Conservation (phyloP, 1,140 invertebrate species). For the Physella acuta region DNA sequence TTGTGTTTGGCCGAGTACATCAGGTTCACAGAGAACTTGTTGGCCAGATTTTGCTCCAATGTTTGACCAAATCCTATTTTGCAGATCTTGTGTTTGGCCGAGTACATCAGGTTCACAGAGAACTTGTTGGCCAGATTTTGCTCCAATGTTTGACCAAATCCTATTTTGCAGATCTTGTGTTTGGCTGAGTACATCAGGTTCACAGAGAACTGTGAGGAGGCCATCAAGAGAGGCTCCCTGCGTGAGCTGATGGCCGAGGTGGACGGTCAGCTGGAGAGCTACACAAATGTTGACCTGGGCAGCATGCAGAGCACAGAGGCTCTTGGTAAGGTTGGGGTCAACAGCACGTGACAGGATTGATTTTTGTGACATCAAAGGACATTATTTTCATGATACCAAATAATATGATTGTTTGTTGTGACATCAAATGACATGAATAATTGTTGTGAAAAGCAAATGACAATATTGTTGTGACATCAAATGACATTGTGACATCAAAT, state of each 20-base stretch:
- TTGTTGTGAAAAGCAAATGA: no score
- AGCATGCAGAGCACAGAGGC: conserved; percentile 38
- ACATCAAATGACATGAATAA: no score
- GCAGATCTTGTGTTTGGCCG: conserved; percentile 73
- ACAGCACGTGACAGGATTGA: no score
- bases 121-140: no score
- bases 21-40: conserved; percentile 77
- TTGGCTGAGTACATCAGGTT: conserved; percentile 74
- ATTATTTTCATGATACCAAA: no score
- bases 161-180: conserved; percentile 77
- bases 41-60: no score
- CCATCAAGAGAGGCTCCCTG: conserved; percentile 71
- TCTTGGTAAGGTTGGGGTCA: conserved; percentile 28
- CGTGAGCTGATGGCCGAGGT: conserved; percentile 62
- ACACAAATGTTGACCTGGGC: conserved; percentile 65
- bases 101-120: conserved; percentile 77
- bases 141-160: no score
- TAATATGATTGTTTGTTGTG: no score
- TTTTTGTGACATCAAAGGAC: no score
- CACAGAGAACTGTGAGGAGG: conserved; percentile 78
- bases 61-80: no score
- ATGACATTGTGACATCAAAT: no score
- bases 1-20: conserved; percentile 72
- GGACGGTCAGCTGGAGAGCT: conserved; percentile 67
- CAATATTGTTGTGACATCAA: no score